These are phyloP conservation scores for Chromobotia macracanthus DNA, from an alignment of 2,797 vertebrate species.

Conservation along the genomic window DNA sequence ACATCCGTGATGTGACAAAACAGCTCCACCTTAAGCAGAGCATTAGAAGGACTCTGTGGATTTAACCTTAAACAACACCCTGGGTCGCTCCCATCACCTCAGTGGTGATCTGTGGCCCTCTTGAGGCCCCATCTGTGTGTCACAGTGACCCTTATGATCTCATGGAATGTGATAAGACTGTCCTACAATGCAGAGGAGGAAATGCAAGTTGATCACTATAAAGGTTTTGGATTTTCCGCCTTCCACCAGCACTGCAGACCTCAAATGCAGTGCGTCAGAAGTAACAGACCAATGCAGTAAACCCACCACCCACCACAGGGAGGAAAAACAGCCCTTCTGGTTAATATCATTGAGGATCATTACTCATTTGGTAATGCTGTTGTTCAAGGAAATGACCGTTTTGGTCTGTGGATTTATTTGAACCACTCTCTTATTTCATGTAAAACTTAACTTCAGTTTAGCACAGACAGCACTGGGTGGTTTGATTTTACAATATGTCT, in stretches of 20 bases:
- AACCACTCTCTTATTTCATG: neutral
- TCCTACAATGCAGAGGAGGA: neutral
- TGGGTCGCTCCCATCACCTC: slow-evolving; percentile 45
- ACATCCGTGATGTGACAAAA: slow-evolving; percentile 57
- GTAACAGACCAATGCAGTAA: slow-evolving; percentile 15
- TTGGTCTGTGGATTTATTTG: neutral
- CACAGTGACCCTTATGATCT: slow-evolving; percentile 27
- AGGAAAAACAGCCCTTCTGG: neutral
- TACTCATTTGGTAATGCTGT: slow-evolving; percentile 11
- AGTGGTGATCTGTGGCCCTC: slow-evolving; percentile 45
- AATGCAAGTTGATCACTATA: neutral
- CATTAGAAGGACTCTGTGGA: slow-evolving; percentile 46
- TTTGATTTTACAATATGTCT: slow-evolving; percentile 17
- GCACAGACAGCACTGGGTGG: slow-evolving; percentile 43
- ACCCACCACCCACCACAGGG: slow-evolving; percentile 16
- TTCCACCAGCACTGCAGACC: neutral
- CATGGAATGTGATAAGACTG: slow-evolving; percentile 26
- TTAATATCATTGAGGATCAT: slow-evolving; percentile 19
- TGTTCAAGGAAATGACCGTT: neutral
- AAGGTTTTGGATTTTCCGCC: neutral
- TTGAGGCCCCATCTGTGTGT: slow-evolving; percentile 20
- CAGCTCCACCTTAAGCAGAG: slow-evolving; percentile 53
- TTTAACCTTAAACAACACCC: slow-evolving; percentile 44
- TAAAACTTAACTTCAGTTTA: neutral
- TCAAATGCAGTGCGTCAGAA: neutral